Conservation (phyloP, 2,113 vertebrate species). For the Carollia perspicillata region DNA sequence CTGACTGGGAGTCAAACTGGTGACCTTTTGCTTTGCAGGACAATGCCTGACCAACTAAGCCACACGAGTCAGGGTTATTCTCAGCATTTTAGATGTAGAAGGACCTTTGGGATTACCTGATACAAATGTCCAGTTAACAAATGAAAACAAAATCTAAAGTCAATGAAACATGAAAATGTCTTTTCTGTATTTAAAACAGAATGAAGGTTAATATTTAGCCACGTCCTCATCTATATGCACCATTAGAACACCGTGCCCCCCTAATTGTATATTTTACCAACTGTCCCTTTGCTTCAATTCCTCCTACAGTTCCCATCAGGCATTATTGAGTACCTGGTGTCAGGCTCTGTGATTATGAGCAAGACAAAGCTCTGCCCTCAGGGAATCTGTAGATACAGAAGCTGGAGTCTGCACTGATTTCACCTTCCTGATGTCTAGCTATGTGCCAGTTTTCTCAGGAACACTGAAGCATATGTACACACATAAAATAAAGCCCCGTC, state of each 20-base stretch:
- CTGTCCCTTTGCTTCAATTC: not conserved
- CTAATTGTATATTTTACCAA: not conserved
- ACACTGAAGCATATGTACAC: not conserved
- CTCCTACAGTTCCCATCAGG: not conserved
- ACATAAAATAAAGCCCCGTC: not conserved
- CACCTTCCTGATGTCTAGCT: not conserved
- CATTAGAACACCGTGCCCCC: not conserved
- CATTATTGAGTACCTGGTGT: not conserved
- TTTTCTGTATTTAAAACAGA: conserved; percentile 21
- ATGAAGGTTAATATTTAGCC: not conserved
- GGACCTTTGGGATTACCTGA: not conserved
- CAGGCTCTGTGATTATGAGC: not conserved
- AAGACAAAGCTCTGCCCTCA: not conserved
- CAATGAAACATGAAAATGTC: conserved; percentile 12
- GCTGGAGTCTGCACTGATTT: not conserved
- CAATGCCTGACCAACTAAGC: too few species aligned
- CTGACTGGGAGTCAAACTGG: too few species aligned
- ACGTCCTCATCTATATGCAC: not conserved
- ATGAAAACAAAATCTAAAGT: not conserved
- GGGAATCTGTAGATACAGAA: not conserved
- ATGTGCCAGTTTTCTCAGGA: not conserved
- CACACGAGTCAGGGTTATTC: not conserved
- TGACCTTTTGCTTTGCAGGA: too few species aligned
- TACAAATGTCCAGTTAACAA: not conserved
- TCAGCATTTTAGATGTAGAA: conserved; percentile 12